A percentile compares a stretch with the other conserved stretches of the same genome.
Conservation (phyloP, 2,888 invertebrate genomes). For the Cabera pusaria region DNA sequence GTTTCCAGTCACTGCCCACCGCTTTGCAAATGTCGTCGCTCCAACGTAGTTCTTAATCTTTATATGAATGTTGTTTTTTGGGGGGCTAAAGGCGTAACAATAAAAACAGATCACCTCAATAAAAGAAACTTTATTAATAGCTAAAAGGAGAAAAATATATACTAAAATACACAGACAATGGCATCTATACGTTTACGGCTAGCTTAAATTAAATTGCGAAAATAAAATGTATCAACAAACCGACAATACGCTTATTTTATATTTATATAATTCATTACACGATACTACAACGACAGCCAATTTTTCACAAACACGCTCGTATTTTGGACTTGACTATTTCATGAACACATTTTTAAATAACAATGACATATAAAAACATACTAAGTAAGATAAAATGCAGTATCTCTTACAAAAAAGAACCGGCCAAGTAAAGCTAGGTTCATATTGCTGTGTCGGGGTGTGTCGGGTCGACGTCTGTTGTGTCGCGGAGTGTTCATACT, state of each 20-base stretch:
- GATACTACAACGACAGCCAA: slow-evolving; percentile 21
- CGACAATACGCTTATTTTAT: slow-evolving; percentile 16
- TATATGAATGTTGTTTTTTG: no score
- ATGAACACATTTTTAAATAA: slow-evolving; percentile 1
- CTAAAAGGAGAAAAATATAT: slow-evolving; percentile 68
- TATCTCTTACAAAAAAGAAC: no score
- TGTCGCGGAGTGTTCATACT: no score
- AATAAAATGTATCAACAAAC: slow-evolving; percentile 24
- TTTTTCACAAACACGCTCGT: slow-evolving; percentile 15
- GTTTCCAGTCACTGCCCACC: no score
- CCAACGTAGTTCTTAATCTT: no score
- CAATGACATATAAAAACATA: not conserved
- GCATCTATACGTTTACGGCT: slow-evolving; percentile 61
- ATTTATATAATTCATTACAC: slow-evolving; percentile 19
- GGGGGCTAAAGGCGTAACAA: not conserved
- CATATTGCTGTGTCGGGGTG: no score
- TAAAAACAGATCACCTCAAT: slow-evolving; percentile 47
- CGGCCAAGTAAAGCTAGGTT: no score
- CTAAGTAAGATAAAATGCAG: no score
- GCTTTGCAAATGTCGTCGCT: no score
- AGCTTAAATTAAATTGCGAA: slow-evolving; percentile 39
- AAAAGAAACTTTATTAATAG: slow-evolving; percentile 73
- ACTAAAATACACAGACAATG: slow-evolving; percentile 72
- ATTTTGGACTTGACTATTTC: slow-evolving; percentile 17
- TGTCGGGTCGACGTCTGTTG: no score